phyloP scores from a whole-genome alignment of 2,888 invertebrate species.

The Scaptomyza cyrtandrae region DNA sequence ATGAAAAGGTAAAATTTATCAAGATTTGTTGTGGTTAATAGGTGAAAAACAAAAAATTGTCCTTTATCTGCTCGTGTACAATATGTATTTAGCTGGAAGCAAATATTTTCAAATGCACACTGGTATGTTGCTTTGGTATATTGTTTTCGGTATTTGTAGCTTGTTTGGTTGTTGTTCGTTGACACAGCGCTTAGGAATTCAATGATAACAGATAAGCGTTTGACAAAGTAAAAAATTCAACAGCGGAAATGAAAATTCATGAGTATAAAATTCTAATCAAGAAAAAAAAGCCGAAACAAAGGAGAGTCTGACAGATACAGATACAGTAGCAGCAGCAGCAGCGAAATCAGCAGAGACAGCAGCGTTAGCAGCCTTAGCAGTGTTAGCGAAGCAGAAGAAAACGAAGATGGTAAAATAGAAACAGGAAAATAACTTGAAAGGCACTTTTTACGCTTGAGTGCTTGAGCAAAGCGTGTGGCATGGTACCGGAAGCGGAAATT shows the following conservation, averaged over 20 bases:
- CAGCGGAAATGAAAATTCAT: constrained; percentile 74
- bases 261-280: constrained; percentile 73
- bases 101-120: constrained; percentile 15
- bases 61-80: too few relatives aligned
- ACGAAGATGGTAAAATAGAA: constrained; percentile 56
- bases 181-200: constrained; percentile 41
- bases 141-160: neutral
- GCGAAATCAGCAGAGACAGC: constrained; percentile 15
- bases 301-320: constrained; percentile 34
- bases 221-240: constrained; percentile 48
- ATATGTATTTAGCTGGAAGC: neutral
- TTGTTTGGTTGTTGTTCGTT: constrained; percentile 29
- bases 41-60: neutral
- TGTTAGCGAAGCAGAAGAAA: constrained; percentile 17
- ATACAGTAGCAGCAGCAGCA: constrained; percentile 13
- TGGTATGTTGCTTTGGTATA: constrained; percentile 7
- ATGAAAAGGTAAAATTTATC: neutral
- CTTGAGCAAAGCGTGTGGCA: constrained; percentile 64
- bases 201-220: constrained; percentile 41
- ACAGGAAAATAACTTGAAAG: constrained; percentile 74
- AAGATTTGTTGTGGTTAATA: neutral
- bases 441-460: constrained; percentile 77
- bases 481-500: constrained; percentile 76
- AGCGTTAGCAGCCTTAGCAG: constrained; percentile 5
- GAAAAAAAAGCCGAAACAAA: constrained; percentile 57